phyloP scores from a whole-genome alignment of 2,888 invertebrate genomes.

The Iphiclides podalirius region DNA sequence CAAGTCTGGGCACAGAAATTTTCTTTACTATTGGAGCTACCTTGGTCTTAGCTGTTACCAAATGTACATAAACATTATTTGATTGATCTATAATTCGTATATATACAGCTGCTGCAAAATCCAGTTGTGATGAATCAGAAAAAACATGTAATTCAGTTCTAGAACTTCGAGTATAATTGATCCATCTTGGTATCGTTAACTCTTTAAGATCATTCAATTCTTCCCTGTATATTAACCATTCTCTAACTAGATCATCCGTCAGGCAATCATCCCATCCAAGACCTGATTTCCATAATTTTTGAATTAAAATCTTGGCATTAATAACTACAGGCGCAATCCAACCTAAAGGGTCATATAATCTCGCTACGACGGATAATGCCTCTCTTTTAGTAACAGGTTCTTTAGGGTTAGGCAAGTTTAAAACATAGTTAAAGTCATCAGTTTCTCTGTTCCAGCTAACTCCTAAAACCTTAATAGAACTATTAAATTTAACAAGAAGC shows the following conservation, averaged over 20 bases:
- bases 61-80: too few species aligned
- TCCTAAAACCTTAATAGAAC: conserved; percentile 35
- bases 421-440: conserved; percentile 24
- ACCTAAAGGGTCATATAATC: conserved; percentile 34
- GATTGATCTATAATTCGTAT: too few species aligned
- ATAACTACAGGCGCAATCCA: conserved; percentile 33
- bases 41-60: conserved; percentile 30
- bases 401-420: conserved; percentile 21
- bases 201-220: conserved; percentile 15
- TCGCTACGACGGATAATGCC: conserved; percentile 31
- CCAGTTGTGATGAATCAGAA: conserved; percentile 27
- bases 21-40: conserved; percentile 29
- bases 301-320: conserved; percentile 28
- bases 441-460: conserved; percentile 35
- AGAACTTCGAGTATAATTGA: background rate
- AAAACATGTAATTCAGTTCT: conserved; percentile 27
- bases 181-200: conserved; percentile 28
- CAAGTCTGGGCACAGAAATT: conserved; percentile 30
- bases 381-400: conserved; percentile 28
- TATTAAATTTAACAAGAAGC: too few species aligned
- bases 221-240: conserved; percentile 24
- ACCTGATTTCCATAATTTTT: too few species aligned
- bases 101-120: conserved; percentile 30
- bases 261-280: conserved; percentile 29
- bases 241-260: conserved; percentile 8